phyloP scores from a whole-genome alignment of 1,140 invertebrate species.

The Drosophila oshimai region DNA sequence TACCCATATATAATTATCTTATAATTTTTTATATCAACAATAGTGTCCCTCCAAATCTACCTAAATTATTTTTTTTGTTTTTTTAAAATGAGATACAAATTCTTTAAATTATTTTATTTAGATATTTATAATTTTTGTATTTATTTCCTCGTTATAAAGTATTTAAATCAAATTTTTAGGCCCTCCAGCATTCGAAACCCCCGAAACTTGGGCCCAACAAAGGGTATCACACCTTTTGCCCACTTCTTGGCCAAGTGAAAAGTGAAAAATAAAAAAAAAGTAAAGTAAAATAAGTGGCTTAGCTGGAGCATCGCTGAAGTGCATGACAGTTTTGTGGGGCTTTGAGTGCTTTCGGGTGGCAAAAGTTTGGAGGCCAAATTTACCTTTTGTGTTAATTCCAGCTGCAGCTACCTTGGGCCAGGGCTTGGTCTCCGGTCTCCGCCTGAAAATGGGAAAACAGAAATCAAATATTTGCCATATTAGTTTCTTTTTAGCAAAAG shows the following conservation, averaged over 20 bases:
- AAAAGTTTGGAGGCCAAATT: constrained; percentile 35
- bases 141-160: too few species aligned
- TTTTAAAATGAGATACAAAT: too few species aligned
- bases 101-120: too few species aligned
- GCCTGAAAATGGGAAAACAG: constrained; percentile 28
- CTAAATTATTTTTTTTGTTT: too few species aligned
- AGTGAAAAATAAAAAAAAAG: too few species aligned
- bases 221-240: constrained; percentile 1
- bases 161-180: too few species aligned
- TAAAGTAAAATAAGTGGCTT: constrained; percentile 61
- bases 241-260: constrained; percentile 16
- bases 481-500: constrained; percentile 25
- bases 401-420: constrained; percentile 14
- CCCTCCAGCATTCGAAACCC: not conserved
- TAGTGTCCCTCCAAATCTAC: too few species aligned
- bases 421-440: not conserved
- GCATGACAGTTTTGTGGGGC: constrained; percentile 51
- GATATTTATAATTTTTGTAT: too few species aligned
- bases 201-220: not conserved
- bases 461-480: constrained; percentile 44
- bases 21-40: too few species aligned
- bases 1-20: too few species aligned
- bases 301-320: constrained; percentile 55
- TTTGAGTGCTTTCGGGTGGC: constrained; percentile 18
- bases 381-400: constrained; percentile 47